Base-by-base conservation (phyloP, 2,888 invertebrate genomes). In the Diloba caeruleocephala region DNA sequence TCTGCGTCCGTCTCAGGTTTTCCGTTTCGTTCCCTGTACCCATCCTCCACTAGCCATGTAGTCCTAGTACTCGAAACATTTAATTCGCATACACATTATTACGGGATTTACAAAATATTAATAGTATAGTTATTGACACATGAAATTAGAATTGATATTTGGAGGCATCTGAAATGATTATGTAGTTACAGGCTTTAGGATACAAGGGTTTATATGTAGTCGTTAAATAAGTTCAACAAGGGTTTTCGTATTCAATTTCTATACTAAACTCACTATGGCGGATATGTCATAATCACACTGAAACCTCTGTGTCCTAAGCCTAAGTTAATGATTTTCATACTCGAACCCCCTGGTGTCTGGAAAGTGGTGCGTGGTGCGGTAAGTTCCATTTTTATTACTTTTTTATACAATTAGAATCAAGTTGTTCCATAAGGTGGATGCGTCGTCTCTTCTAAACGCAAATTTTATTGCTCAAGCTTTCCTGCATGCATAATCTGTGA, bases 331-430 rank as follows among this genome's bases (percentile, higher is more conserved):
- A 51, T 34, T 33, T 8, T 42, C 25, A 41, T 59, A 68, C 58
- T 54, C 38, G 41, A 55, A 55, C 23, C 14, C n/a, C 26, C n/a
- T 63, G 76, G 74, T 76, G 76, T 68, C 78, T 79, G 81, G 79
- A 76, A 70, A 72, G 48, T 76, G 89, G 91, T 88, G 91, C 90
- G 92, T 92, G 92, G 90, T 92, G 92, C 89, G 91, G 76, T 91
- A 92, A 89, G 92, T 90, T 90, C 46, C 75, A 78, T 76, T 75
- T 68, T 74, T 80, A 69, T 71, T 76, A 57, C 59, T 67, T 49
- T 31, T 52, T 10, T 13, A 21, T 6, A 38, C 7, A 43, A 39
- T 34, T 34, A 9, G 4, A 13, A 39, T 33, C 8, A 49, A 42
- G 37, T 34, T 9, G n/a, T n/a, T n/a, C n/a, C n/a, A n/a, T n/a